Evolutionary conservation across 1,140 invertebrate genomes (phyloP).

Genomic region (Triops cancriformis): DNA sequence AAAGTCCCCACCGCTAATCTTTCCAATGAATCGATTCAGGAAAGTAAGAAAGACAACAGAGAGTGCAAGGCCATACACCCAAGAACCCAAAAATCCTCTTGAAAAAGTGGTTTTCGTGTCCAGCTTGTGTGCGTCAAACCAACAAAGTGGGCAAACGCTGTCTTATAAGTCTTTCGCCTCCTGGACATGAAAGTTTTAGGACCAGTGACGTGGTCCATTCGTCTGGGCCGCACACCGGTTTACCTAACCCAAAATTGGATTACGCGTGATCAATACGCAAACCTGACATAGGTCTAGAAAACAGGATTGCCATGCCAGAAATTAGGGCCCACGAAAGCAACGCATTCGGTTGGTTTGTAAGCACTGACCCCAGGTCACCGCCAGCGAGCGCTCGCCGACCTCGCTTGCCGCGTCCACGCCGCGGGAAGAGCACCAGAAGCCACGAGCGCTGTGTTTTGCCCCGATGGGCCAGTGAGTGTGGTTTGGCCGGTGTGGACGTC

Average conservation of each 20-base stretch:
- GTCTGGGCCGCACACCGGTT: not conserved
- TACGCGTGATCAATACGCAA: not conserved
- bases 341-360: slow-evolving; percentile 1
- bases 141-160: not conserved
- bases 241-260: slow-evolving; percentile 11
- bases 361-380: not conserved
- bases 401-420: not conserved
- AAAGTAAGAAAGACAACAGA: not conserved
- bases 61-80: too few relatives aligned
- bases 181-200: not conserved
- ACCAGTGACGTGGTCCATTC: not conserved
- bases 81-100: not conserved
- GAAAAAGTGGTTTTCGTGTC: not conserved
- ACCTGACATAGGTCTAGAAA: not conserved
- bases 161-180: not conserved
- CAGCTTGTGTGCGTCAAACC: not conserved
- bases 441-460: not conserved
- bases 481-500: not conserved
- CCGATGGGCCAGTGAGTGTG: not conserved
- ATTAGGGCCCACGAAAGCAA: not conserved
- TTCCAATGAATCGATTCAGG: not conserved
- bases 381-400: not conserved
- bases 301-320: not conserved
- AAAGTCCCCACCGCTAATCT: not conserved
- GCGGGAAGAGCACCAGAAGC: not conserved